phyloP scores from a whole-genome alignment of 2,113 vertebrate species.

The Phalacrocorax pelagicus region DNA sequence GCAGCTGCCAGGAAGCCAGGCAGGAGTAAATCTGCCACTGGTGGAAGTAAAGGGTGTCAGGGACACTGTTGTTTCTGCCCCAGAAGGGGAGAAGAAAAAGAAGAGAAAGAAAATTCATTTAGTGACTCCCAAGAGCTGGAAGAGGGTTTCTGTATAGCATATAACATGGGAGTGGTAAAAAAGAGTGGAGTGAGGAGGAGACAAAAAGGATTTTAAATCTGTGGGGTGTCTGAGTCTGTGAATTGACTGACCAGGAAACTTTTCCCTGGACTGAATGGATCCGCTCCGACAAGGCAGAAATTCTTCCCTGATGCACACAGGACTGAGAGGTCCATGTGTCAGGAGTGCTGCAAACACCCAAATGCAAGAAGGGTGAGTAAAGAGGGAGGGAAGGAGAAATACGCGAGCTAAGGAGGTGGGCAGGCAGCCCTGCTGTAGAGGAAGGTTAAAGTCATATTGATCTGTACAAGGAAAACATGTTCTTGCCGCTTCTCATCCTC shows the following conservation, averaged over 20 bases:
- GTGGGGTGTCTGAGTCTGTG: neutral
- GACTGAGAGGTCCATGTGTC: rapidly evolving
- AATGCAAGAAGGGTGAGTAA: neutral
- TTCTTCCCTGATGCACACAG: neutral
- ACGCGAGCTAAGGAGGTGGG: neutral
- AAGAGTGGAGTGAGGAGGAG: neutral
- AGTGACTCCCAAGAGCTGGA: neutral
- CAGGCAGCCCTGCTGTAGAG: conserved; percentile 16
- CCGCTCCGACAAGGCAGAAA: neutral
- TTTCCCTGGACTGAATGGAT: neutral
- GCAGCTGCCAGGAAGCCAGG: conserved; percentile 46
- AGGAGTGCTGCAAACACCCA: neutral
- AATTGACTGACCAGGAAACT: neutral
- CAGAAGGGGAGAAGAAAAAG: neutral
- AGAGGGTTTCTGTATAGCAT: neutral
- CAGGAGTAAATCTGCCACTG: conserved; percentile 44
- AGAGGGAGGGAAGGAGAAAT: neutral
- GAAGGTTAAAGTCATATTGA: conserved; percentile 71
- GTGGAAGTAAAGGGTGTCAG: conserved; percentile 6
- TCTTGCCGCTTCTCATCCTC: conserved; percentile 43
- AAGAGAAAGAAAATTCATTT: neutral
- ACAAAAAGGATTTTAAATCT: neutral
- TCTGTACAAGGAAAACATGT: conserved; percentile 67
- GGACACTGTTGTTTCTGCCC: neutral
- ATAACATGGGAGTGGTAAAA: neutral